Base-by-base conservation (phyloP, 2,113 vertebrate species). In the Oreochromis aureus region DNA sequence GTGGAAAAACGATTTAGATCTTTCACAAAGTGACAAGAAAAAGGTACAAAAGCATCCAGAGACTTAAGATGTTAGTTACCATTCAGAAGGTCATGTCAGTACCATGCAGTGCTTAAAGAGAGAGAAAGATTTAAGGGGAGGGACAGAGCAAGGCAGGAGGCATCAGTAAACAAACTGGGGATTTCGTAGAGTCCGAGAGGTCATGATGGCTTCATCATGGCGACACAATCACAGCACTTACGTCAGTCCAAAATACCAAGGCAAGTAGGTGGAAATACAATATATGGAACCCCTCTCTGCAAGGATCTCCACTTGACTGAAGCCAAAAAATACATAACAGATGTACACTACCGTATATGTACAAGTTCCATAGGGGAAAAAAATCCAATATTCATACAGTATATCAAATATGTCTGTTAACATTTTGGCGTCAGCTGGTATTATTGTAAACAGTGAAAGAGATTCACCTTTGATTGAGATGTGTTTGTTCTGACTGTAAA, bases 401-500 rank as follows among this genome's bases (percentile, higher is more conserved):
- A 78, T 93, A 90, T 94, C 89, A 94, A 94, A 96, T 79, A 55
- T 91, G 89, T 92, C 84, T 89, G 86, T 80, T 78, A 91, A 89
- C 81, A 81, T 95, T 95, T 95, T 96, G 95, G 95, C 87, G 69
- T 95, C 91, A 94, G 96, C 95, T 96, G 95, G 95, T 94, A 86
- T 93, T 82, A 82, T 89, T 95, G 95, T 95, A 95, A 95, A 95
- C 93, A 87, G 93, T 92, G 94, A 93, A 88, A 30, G 53, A 82
- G 56, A 82, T 79, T 93, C 88, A 87, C 87, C 66, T 51, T 87
- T 27, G 39, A 58, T 80, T 87, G 76, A 79, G 83, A 88, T 69
- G 80, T 63, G 87, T 90, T 87, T 81, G 89, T 86, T 90, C 22
- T 61, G 92, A 90, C 89, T 95, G 95, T 95, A 95, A 95, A 96